Evolutionary conservation across 2,888 invertebrate species (phyloP).

Genomic region (Zootermopsis nevadensis): DNA sequence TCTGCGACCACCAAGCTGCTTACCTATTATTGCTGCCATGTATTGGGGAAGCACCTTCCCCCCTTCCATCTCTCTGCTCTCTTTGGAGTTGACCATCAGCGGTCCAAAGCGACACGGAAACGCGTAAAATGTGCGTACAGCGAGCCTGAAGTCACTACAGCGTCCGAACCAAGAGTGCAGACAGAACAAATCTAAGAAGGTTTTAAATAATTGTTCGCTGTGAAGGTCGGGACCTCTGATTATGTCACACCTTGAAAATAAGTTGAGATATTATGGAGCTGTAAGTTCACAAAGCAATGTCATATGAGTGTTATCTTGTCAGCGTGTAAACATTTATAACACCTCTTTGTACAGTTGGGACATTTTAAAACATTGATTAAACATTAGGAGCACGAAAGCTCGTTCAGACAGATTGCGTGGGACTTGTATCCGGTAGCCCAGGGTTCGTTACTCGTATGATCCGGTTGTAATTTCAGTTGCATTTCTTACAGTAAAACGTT

Average conservation of each 20-base stretch:
- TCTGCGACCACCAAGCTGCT: too few relatives aligned
- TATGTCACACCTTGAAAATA: background rate
- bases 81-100: background rate
- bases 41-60: background rate
- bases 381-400: background rate
- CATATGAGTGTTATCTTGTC: background rate
- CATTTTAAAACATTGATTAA: background rate
- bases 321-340: background rate
- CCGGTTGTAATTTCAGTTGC: too few relatives aligned
- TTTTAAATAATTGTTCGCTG: background rate
- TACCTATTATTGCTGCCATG: conserved; percentile 11
- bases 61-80: background rate
- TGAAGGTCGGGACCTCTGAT: background rate
- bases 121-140: too few relatives aligned
- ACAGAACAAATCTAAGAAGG: too few relatives aligned
- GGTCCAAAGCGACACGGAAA: too few relatives aligned
- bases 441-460: too few relatives aligned
- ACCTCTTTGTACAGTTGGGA: too few relatives aligned
- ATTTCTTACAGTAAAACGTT: too few relatives aligned
- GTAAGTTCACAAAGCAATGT: background rate
- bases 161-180: too few relatives aligned
- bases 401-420: too few relatives aligned
- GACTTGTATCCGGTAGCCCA: too few relatives aligned
- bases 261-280: background rate
- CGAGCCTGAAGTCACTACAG: too few relatives aligned